A percentile compares a stretch with the other conserved stretches of the same genome.
Conservation (phyloP, 2,113 vertebrate genomes). For the Prinia subflava region DNA sequence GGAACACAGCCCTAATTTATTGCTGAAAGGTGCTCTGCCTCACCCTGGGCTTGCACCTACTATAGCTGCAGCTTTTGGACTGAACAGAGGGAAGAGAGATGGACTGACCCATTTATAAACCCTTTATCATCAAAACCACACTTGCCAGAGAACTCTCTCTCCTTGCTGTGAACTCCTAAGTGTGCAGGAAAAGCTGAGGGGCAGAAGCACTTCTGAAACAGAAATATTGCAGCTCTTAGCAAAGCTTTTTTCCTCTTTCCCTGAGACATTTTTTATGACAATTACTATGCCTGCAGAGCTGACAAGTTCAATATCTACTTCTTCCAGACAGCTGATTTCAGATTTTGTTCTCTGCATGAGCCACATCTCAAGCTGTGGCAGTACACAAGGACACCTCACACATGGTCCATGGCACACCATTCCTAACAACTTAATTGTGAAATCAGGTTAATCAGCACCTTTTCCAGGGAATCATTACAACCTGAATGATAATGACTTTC, state of each 20-base stretch:
- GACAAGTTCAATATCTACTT: not conserved
- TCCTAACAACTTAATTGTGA: not conserved
- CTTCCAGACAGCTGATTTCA: not conserved
- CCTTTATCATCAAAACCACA: not conserved
- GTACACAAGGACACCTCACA: not conserved
- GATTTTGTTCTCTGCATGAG: not conserved
- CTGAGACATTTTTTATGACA: not conserved
- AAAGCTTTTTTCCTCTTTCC: not conserved
- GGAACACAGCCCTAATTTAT: not conserved
- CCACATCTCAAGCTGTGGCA: not conserved
- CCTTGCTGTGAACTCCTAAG: not conserved
- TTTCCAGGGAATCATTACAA: not conserved
- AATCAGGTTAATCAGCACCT: not conserved
- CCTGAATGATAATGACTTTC: not conserved
- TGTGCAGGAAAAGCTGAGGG: not conserved
- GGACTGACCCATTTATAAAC: not conserved
- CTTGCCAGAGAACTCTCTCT: not conserved
- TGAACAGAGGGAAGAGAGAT: not conserved
- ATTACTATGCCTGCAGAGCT: not conserved
- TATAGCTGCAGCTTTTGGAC: not conserved
- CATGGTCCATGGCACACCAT: not conserved
- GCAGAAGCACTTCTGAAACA: not conserved
- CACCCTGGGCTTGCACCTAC: not conserved
- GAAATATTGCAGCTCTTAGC: not conserved
- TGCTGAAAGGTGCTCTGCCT: not conserved